A percentile compares a stretch with the other conserved stretches of the same genome.
These are phyloP conservation scores for Entomobrya multifasciata DNA, from an alignment of 2,888 invertebrate genomes.

Conservation along the genomic window DNA sequence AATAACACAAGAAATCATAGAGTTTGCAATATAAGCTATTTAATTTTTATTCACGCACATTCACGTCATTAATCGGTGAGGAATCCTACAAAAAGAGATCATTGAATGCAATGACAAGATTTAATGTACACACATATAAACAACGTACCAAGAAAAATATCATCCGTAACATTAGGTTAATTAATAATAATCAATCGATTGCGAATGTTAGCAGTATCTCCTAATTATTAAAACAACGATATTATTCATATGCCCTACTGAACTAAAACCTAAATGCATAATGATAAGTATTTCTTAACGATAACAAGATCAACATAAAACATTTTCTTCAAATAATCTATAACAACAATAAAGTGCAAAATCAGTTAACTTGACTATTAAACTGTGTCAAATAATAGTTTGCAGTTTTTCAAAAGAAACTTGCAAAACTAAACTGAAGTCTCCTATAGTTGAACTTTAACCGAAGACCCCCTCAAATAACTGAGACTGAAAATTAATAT, in stretches of 20 bases:
- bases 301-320: background rate
- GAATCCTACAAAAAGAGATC: slow-evolving; percentile 69
- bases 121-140: slow-evolving; percentile 26
- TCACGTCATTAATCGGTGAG: slow-evolving; percentile 62
- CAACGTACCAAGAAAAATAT: background rate
- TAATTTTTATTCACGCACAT: slow-evolving; percentile 13
- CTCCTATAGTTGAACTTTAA: no score
- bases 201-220: slow-evolving; percentile 20
- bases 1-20: background rate
- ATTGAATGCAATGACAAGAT: slow-evolving; percentile 71
- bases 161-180: background rate
- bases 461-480: no score
- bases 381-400: no score
- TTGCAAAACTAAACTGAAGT: no score
- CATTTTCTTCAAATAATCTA: no score
- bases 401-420: no score
- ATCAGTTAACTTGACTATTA: no score
- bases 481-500: no score
- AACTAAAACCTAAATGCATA: no score
- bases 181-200: slow-evolving; percentile 36
- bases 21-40: slow-evolving; percentile 16
- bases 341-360: no score
- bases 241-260: no score
- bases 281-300: no score
- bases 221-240: background rate